phyloP scores from a whole-genome alignment of 2,888 invertebrate species.

The Pseudanteris insignis region DNA sequence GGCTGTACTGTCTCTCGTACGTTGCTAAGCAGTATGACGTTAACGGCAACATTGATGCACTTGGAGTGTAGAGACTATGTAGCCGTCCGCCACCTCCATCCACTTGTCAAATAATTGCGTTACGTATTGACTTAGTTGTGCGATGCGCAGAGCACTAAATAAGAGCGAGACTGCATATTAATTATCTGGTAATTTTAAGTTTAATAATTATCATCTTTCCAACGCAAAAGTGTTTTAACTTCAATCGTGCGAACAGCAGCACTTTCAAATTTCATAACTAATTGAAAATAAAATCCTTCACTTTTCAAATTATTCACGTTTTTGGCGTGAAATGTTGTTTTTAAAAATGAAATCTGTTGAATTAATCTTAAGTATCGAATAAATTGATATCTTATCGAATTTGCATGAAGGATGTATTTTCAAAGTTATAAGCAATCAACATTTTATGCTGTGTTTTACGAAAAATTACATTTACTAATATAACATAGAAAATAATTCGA shows the following conservation, averaged over 20 bases:
- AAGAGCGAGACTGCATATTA: constrained; percentile 54
- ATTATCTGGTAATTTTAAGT: constrained; percentile 57
- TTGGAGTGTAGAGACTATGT: constrained; percentile 34
- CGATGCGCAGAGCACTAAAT: constrained; percentile 32
- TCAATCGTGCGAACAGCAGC: constrained; percentile 11
- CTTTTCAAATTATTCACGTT: too few relatives aligned
- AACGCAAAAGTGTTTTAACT: constrained; percentile 15
- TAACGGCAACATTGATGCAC: constrained; percentile 53
- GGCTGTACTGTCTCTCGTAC: constrained; percentile 20
- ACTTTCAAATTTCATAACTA: constrained; percentile 19
- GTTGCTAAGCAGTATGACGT: constrained; percentile 44
- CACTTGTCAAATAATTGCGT: constrained; percentile 60
- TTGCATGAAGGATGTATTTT: too few relatives aligned
- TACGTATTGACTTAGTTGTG: constrained; percentile 62
- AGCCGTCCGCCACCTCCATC: constrained; percentile 50
- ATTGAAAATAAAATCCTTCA: too few relatives aligned
- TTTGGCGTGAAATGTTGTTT: too few relatives aligned
- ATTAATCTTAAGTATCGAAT: too few relatives aligned
- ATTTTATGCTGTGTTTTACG: too few relatives aligned
- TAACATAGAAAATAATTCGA: too few relatives aligned
- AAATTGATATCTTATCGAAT: too few relatives aligned
- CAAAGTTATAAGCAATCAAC: too few relatives aligned
- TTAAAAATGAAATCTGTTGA: too few relatives aligned
- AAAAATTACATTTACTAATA: too few relatives aligned
- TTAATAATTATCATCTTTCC: constrained; percentile 48